Conservation (phyloP, 2,888 invertebrate species). For the Yponomeuta cagnagella region DNA sequence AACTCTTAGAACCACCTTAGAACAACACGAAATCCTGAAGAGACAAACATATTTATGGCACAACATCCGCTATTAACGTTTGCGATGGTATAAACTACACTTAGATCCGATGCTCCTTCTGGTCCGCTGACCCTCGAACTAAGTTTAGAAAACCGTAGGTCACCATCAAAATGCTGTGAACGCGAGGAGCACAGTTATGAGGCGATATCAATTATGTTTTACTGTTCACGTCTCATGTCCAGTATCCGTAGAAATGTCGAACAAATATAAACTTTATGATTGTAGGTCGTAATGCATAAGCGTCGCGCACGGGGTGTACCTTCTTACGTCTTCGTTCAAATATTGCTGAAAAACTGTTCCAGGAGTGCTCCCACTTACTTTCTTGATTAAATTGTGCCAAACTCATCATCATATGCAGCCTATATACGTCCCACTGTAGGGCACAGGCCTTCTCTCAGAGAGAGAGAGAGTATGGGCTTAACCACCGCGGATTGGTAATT, state of each 20-base stretch:
- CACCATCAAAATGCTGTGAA: not conserved
- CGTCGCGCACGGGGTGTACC: not conserved
- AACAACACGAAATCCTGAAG: not conserved
- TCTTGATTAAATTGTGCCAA: too few species aligned
- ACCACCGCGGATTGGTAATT: too few species aligned
- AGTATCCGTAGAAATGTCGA: not conserved
- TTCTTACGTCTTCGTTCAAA: not conserved
- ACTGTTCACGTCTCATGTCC: not conserved
- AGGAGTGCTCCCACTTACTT: too few species aligned
- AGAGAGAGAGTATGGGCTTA: too few species aligned
- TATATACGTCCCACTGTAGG: too few species aligned
- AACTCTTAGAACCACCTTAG: not conserved
- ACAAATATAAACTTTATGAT: slow-evolving; percentile 1
- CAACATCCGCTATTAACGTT: not conserved
- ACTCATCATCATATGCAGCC: too few species aligned
- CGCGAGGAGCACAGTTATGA: slow-evolving; percentile 6
- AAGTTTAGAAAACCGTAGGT: not conserved
- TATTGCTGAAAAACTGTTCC: not conserved
- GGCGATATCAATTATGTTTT: slow-evolving; percentile 9
- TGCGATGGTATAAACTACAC: not conserved
- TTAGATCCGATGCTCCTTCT: not conserved
- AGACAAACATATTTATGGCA: slow-evolving; percentile 1
- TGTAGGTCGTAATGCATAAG: not conserved
- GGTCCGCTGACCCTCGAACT: not conserved
- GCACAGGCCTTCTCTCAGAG: too few species aligned